Conservation (phyloP, 1,140 invertebrate species). For the Brachionus koreanus region DNA sequence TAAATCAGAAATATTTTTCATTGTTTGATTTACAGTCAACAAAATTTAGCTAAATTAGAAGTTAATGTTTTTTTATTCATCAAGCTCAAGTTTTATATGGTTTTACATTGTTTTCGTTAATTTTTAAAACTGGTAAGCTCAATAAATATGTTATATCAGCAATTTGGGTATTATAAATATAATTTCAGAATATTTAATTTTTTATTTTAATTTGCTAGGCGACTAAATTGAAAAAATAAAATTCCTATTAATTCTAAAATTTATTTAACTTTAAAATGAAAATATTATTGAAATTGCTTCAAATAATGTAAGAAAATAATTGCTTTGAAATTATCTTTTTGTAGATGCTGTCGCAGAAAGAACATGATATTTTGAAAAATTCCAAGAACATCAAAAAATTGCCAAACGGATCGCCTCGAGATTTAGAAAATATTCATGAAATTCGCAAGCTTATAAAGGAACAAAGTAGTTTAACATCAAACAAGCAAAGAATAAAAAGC, state of each 20-base stretch:
- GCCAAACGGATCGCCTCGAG: neutral
- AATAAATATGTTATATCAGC: neutral
- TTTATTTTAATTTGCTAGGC: neutral
- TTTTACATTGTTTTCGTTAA: too few species aligned
- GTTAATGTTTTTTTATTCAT: too few species aligned
- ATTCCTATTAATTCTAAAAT: neutral
- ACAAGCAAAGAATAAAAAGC: neutral
- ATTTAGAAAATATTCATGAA: slow-evolving; percentile 26
- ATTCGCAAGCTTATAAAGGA: slow-evolving; percentile 22
- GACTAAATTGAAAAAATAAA: slow-evolving; percentile 16
- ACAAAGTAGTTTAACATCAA: neutral
- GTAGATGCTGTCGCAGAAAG: neutral
- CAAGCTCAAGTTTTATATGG: too few species aligned
- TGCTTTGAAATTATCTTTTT: neutral
- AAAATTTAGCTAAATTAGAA: too few species aligned
- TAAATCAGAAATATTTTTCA: too few species aligned
- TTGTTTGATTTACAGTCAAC: too few species aligned
- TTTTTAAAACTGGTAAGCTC: too few species aligned
- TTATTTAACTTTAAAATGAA: too few species aligned
- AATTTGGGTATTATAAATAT: neutral
- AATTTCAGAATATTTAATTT: neutral
- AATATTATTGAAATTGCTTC: too few species aligned
- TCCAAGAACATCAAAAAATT: neutral
- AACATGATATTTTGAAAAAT: neutral
- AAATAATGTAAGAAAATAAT: too few species aligned